Evolutionary conservation across 2,888 invertebrate genomes (phyloP).

Genomic region (Metopia argyrocephala): DNA sequence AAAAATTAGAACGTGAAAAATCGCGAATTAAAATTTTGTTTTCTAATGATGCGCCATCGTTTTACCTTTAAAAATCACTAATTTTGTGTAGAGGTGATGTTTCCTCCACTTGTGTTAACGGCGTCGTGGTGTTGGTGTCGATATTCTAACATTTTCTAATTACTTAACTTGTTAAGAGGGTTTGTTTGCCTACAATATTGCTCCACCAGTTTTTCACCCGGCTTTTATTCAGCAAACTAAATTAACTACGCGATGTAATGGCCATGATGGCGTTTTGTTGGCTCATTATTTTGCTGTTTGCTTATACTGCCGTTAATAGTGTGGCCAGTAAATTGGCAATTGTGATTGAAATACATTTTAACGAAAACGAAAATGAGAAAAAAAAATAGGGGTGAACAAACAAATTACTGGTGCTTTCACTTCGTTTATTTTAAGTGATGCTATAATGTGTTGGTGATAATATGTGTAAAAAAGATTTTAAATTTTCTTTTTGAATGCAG

Average conservation of each 20-base stretch:
- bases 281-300: conserved; percentile 59
- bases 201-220: background rate
- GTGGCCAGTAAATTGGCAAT: conserved; percentile 28
- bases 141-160: conserved; percentile 57
- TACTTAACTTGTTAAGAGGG: conserved; percentile 63
- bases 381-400: background rate
- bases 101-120: background rate
- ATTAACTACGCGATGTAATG: conserved; percentile 42
- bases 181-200: conserved; percentile 53
- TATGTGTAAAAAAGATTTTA: no score
- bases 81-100: conserved; percentile 41
- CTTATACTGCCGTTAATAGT: conserved; percentile 57
- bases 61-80: conserved; percentile 52
- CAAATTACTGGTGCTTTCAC: conserved; percentile 25
- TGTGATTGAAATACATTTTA: background rate
- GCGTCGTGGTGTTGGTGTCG: conserved; percentile 4
- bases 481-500: no score
- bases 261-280: conserved; percentile 60
- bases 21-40: conserved; percentile 47
- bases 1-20: conserved; percentile 39
- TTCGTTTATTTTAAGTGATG: background rate
- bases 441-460: no score
- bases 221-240: no score
- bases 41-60: conserved; percentile 63
- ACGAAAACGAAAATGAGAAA: background rate